Conservation (phyloP, 2,888 invertebrate genomes). For the Apotomis turbidana region DNA sequence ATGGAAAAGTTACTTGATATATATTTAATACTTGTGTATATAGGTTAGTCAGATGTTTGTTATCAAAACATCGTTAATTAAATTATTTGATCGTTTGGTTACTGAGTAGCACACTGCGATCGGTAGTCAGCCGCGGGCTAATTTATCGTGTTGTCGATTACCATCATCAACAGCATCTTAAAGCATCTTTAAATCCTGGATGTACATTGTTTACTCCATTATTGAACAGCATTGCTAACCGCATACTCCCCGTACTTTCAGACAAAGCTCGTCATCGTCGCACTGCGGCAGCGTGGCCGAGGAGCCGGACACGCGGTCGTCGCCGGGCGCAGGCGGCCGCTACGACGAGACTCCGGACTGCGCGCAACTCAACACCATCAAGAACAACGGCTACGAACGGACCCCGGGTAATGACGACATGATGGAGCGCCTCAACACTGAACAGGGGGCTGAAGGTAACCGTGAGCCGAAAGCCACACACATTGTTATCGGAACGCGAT, state of each 20-base stretch:
- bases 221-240: no score
- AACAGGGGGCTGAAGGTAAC: slow-evolving; percentile 81
- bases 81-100: no score
- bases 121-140: no score
- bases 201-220: no score
- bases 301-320: slow-evolving; percentile 80
- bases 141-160: no score
- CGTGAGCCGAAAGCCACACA: slow-evolving; percentile 17
- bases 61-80: no score
- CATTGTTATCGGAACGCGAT: background rate
- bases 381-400: slow-evolving; percentile 83
- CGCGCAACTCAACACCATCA: slow-evolving; percentile 68
- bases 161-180: no score
- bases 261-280: slow-evolving; percentile 81
- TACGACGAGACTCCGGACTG: slow-evolving; percentile 76
- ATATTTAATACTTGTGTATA: no score
- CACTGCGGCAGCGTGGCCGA: slow-evolving; percentile 79
- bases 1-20: no score
- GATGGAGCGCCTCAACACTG: slow-evolving; percentile 77
- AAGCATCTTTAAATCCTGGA: no score
- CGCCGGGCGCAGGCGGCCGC: slow-evolving; percentile 77
- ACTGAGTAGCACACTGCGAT: no score
- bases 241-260: slow-evolving; percentile 49
- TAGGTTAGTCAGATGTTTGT: no score
- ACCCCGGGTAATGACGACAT: slow-evolving; percentile 74